phyloP scores from a whole-genome alignment of 2,888 invertebrate genomes.

The Pollenia amentaria region DNA sequence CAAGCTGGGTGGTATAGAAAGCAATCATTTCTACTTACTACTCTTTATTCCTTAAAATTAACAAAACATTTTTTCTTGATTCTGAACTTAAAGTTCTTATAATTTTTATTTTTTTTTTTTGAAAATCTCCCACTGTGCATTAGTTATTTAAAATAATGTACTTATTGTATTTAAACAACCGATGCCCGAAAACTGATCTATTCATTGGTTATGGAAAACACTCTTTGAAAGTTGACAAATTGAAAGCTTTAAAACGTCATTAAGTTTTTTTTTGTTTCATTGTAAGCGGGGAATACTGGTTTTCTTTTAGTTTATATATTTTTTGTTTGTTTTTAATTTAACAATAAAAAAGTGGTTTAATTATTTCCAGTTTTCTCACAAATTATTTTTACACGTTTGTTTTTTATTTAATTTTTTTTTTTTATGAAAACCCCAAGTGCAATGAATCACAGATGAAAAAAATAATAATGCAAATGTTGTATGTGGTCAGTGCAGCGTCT shows the following conservation, averaged over 20 bases:
- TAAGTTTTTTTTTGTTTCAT: neutral
- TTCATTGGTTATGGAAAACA: slow-evolving; percentile 16
- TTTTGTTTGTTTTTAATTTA: slow-evolving; percentile 14
- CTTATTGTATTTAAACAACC: too few species aligned
- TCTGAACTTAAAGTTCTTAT: too few species aligned
- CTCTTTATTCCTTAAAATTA: too few species aligned
- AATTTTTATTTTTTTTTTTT: too few species aligned
- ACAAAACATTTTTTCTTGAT: too few species aligned
- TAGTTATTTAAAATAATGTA: too few species aligned
- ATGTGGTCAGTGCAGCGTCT: slow-evolving; percentile 51
- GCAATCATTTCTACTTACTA: too few species aligned
- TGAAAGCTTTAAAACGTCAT: slow-evolving; percentile 22
- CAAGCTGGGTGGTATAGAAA: too few species aligned
- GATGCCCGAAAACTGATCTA: too few species aligned
- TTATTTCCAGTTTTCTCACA: slow-evolving; percentile 30
- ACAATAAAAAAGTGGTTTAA: slow-evolving; percentile 11
- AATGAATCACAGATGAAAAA: slow-evolving; percentile 42
- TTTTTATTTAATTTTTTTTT: slow-evolving; percentile 7
- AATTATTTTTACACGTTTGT: slow-evolving; percentile 26
- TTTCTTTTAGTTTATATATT: neutral
- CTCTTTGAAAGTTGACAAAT: slow-evolving; percentile 26
- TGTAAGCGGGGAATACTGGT: neutral
- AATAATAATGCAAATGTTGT: slow-evolving; percentile 52
- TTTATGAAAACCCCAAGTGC: slow-evolving; percentile 35
- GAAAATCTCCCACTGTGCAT: too few species aligned